Conservation (phyloP, 2,113 vertebrate genomes). For the Myotis brandtii region DNA sequence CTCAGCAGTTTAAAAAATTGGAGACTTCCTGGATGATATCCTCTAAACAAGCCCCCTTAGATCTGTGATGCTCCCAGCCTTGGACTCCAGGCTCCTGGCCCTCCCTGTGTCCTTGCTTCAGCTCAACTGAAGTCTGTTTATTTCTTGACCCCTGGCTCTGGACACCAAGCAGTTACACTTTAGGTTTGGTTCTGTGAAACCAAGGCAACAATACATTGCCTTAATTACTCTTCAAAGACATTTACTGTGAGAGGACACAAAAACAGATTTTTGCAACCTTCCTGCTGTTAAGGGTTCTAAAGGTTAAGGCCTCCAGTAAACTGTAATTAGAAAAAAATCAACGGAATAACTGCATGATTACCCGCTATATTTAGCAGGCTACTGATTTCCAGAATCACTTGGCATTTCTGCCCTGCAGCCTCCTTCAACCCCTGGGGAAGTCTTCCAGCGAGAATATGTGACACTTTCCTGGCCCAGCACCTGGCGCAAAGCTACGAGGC, state of each 20-base stretch:
- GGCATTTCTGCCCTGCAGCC: slow-evolving; percentile 64
- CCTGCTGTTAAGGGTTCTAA: slow-evolving; percentile 80
- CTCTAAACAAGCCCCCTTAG: not conserved
- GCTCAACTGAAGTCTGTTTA: not conserved
- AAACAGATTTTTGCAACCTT: slow-evolving; percentile 83
- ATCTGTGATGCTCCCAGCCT: not conserved
- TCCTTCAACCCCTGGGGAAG: slow-evolving; percentile 49
- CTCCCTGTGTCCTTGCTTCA: not conserved
- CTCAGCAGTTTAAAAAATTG: slow-evolving; percentile 6
- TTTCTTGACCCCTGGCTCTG: not conserved
- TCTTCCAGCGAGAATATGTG: not conserved
- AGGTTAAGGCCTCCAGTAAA: slow-evolving; percentile 77
- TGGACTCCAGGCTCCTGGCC: not conserved
- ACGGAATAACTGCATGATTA: slow-evolving; percentile 76
- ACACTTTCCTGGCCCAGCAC: slow-evolving; percentile 47
- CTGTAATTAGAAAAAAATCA: slow-evolving; percentile 81
- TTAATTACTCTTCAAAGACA: slow-evolving; percentile 84
- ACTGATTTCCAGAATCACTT: slow-evolving; percentile 68
- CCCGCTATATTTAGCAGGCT: slow-evolving; percentile 70
- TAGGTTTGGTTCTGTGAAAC: slow-evolving; percentile 74
- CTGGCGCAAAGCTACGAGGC: not conserved
- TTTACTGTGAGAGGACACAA: slow-evolving; percentile 74
- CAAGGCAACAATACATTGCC: slow-evolving; percentile 79
- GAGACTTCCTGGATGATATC: not conserved
- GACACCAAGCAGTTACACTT: not conserved